Evolutionary conservation across 53 echinoderm and acorn worm genomes (phyloP), one percentile per base, ranked within the genome.

Genomic region (Pentamera pediparva): DNA sequence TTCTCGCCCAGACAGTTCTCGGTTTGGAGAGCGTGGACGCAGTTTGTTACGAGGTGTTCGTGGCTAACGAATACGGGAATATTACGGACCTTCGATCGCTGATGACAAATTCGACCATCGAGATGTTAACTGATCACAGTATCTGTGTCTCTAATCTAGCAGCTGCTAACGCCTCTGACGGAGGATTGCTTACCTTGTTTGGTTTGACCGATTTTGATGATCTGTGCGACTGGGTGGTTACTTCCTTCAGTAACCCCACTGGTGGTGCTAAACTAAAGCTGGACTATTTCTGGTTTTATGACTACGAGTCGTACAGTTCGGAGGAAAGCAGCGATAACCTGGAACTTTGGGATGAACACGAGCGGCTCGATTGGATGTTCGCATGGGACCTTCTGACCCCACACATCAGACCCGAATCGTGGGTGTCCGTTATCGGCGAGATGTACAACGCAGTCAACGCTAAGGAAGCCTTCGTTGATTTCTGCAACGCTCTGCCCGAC

Each of bases 401-500:
- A 37, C 41, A 61, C 29, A 33, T 80, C 11, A 51, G 51, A 3
- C 48, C 61, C 4, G 74, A 59, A 12, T 12, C 32, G 27, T 40
- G 55, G 17, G 50, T 83, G 28, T 38, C 69, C 11, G 18, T 87
- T 17, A 37, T 67, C 27, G 83, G 87, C 10, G 61, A 71, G 11
- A 77, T 87, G 37, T 87, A 82, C 58, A 48, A 72, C 8, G 71
- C 87, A 1, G 39, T 35, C 10, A 76, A 69, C 18, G n/a, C 51
- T 4, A 60, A 63, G 6, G 74, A 83, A 15, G 82, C 78, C 25
- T 54, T 71, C 34, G 25, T 38, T 3, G 37, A 62, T 6, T 62
- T 78, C 61, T 87, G 87, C 41, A 53, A 83, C n/a, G 75, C 82
- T 27, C 54, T 87, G 18, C 78, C 82, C 10, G 74, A 79, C 3